These are phyloP conservation scores for Drosophila parabipectinata DNA, from an alignment of 1,140 invertebrate species.

Conservation along the genomic window DNA sequence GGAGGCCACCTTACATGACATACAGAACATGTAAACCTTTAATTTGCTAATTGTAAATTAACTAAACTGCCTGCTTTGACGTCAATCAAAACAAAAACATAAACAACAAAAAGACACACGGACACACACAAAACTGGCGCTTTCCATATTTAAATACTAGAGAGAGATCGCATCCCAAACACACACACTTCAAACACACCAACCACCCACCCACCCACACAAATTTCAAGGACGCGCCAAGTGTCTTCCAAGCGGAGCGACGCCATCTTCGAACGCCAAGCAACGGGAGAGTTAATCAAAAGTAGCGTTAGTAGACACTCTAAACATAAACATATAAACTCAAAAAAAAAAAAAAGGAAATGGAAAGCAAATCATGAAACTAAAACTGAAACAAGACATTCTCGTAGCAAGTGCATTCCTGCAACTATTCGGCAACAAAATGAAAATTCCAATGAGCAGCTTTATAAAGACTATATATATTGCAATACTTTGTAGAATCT, in stretches of 20 bases:
- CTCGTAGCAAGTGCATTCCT: conserved; percentile 67
- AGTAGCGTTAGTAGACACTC: conserved; percentile 45
- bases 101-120: conserved; percentile 16
- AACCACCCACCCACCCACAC: conserved; percentile 36
- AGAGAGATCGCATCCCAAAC: conserved; percentile 1
- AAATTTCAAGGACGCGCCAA: conserved; percentile 53
- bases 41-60: conserved; percentile 77
- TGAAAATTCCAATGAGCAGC: conserved; percentile 3
- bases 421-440: conserved; percentile 20
- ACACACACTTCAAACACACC: conserved; percentile 4
- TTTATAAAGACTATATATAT: conserved; percentile 60
- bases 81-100: conserved; percentile 41
- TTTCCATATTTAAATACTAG: conserved; percentile 74
- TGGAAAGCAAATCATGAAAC: conserved; percentile 45
- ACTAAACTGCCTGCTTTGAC: conserved; percentile 82
- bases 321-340: conserved; percentile 43
- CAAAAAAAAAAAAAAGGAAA: too few species aligned
- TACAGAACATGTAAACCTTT: conserved; percentile 97
- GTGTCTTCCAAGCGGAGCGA: conserved; percentile 67
- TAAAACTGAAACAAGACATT: conserved; percentile 49
- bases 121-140: conserved; percentile 65
- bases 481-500: conserved; percentile 62
- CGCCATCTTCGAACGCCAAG: conserved; percentile 51
- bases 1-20: conserved; percentile 99
- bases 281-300: conserved; percentile 46